Base-by-base conservation (phyloP, 2,888 invertebrate species). In the Xylota sylvarum region DNA sequence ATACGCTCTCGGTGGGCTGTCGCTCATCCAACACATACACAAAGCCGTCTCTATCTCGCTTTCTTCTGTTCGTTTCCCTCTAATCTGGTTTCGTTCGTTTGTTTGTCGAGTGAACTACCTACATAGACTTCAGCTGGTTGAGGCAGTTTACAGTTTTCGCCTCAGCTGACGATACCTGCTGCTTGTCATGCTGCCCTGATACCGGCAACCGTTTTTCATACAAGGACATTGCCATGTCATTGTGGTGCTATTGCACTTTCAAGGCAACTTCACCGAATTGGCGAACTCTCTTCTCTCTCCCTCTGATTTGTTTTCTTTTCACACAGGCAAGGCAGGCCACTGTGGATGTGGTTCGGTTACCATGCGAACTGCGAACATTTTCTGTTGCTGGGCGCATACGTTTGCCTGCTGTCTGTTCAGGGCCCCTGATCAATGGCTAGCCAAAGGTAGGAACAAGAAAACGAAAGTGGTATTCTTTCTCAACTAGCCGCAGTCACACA, bases 361-460 rank as follows among this genome's bases (percentile, higher is more conserved):
- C 81, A 70, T 78, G 81, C 76, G 64, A 80, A 74, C 72, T 78
- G 81, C 73, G 64, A 80, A 74, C 72, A 78, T 9, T 35, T 35
- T 17, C 27, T 5, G 56, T 35, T 37, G 14, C 35, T 17, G n/a
- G 48, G 48, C 58, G 60, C 58, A 64, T 12, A 37, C 14, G 27
- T 56, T 48, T 70, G 46, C 73, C 35, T 77, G 56, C 78, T 87
- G 27, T 19, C 17, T 23, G 69, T 89, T 89, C 89, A 92, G 92
- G 74, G 88, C 89, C 89, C 92, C 92, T 92, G 89, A 89, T 91
- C 90, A 91, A 90, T 90, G 92, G 92, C 92, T 92, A 92, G 92
- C 92, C 90, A 90, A 90, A 90, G 90, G 92, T 92, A 91, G 91
- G 92, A 92, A 92, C 91, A 92, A 92, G 92, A 92, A 92, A 92